Evolutionary conservation across 2,113 vertebrate genomes (phyloP).

Genomic region (Semicossyphus pulcher): DNA sequence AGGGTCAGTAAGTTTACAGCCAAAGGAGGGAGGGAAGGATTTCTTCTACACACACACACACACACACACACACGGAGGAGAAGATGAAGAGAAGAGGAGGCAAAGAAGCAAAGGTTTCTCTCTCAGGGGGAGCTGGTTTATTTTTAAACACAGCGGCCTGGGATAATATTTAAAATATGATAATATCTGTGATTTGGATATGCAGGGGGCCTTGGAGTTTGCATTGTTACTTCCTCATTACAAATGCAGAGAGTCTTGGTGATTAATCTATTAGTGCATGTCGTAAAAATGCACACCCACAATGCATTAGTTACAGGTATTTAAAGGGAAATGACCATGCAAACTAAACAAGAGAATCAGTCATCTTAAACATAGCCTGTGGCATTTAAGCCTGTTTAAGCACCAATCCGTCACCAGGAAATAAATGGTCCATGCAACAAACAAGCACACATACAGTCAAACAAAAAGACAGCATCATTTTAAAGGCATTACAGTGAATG

Average conservation of each 20-base stretch:
- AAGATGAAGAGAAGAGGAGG: slow-evolving; percentile 14
- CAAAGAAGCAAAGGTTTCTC: slow-evolving; percentile 24
- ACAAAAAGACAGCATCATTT: not conserved
- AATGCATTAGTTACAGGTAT: not conserved
- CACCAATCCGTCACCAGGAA: not conserved
- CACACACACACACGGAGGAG: slow-evolving; percentile 10
- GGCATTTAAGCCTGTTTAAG: not conserved
- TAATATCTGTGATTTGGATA: slow-evolving; percentile 17
- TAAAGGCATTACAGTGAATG: not conserved
- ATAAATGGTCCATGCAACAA: not conserved
- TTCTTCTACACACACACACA: slow-evolving; percentile 22
- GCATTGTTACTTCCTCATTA: not conserved
- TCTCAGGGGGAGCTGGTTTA: slow-evolving; percentile 31
- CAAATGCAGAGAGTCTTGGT: not conserved
- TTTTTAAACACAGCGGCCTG: slow-evolving; percentile 45
- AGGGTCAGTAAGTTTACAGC: slow-evolving; percentile 75
- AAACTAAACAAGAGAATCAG: not conserved
- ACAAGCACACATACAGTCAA: not conserved
- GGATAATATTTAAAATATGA: slow-evolving; percentile 16
- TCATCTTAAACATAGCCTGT: not conserved
- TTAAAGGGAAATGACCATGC: slow-evolving; percentile 1
- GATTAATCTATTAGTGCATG: not conserved
- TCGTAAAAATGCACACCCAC: not conserved
- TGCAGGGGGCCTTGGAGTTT: not conserved
- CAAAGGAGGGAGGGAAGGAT: slow-evolving; percentile 52